Base-by-base conservation (phyloP, 2,113 vertebrate genomes). In the Abramis brama region DNA sequence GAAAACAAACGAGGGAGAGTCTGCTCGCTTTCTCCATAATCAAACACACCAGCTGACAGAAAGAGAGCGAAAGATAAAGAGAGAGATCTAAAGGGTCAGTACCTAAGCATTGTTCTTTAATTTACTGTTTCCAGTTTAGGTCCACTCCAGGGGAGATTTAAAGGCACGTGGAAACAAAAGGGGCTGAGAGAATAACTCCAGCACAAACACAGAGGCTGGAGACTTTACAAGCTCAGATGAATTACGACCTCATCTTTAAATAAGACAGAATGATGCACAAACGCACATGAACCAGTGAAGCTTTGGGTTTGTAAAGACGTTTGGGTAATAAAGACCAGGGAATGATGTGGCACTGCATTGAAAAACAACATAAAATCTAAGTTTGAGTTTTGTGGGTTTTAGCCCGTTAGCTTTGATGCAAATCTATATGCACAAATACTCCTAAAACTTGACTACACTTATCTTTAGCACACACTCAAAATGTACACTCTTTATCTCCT, bases 1-100 rank as follows among this genome's bases (percentile, higher is more conserved):
- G 94, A 95, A 94, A 95, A 95, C 93, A 95, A 95, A 95, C 89
- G 94, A 94, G 93, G 90, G 91, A 91, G 83, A 86, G 79, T 45
- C 92, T 87, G 91, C 89, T 79, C 89, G 87, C 68, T 87, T 76
- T 93, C 89, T 88, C 81, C 66, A 87, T 94, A 94, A 94, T 94
- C 93, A 94, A 94, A 94, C 91, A 92, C 91, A 93, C 55, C 82
- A 47, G 60, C 81, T 19, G 85, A 60, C 43, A 66, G 52, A 30
- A 17, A 79, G 71, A 77, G 59, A 60, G 86, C 50, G 21, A 45
- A 62, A 64, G 52, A 75, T 43, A 73, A 25, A 78, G 57, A 83
- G 50, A 15, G 64, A 77, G 39, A 75, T 75, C 73, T 75, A 80
- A 47, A 66, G 78, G 66, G 66, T 73, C 68, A 43, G 66, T 83